phyloP scores from a whole-genome alignment of 2,113 vertebrate genomes.

The Nothobranchius kuhntae region DNA sequence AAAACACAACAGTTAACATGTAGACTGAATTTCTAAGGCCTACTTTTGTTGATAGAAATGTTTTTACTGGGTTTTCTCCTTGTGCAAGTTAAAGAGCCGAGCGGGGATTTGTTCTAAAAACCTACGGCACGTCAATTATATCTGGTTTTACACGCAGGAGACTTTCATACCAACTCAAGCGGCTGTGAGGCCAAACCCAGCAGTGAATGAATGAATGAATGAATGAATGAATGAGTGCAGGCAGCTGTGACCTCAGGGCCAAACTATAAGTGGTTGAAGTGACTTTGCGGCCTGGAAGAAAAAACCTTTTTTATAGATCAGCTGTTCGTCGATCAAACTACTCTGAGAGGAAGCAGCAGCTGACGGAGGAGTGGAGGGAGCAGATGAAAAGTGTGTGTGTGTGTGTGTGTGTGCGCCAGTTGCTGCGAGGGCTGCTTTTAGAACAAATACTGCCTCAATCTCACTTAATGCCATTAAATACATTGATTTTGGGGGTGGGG shows the following conservation, averaged over 20 bases:
- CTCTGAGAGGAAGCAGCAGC: constrained; percentile 68
- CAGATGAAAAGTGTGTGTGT: constrained; percentile 15
- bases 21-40: too few species aligned
- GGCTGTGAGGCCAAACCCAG: constrained; percentile 33
- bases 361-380: constrained; percentile 16
- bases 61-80: too few species aligned
- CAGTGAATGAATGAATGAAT: background rate
- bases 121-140: too few species aligned
- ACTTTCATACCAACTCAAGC: constrained; percentile 37
- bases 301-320: constrained; percentile 92
- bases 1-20: too few species aligned
- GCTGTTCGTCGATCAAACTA: constrained; percentile 86
- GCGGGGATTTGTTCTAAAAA: too few species aligned
- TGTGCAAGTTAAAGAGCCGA: too few species aligned
- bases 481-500: constrained; percentile 75
- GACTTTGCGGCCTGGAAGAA: constrained; percentile 84
- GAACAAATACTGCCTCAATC: constrained; percentile 78
- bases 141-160: too few species aligned
- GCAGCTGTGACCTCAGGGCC: constrained; percentile 92
- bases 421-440: constrained; percentile 63
- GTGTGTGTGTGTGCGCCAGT: constrained; percentile 27
- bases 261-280: constrained; percentile 80
- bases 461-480: constrained; percentile 82
- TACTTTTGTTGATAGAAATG: too few species aligned
- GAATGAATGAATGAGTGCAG: constrained; percentile 43